A percentile compares a stretch with the other conserved stretches of the same genome.
Conservation (phyloP, 2,888 invertebrate genomes). For the Philhelius pedissequus region DNA sequence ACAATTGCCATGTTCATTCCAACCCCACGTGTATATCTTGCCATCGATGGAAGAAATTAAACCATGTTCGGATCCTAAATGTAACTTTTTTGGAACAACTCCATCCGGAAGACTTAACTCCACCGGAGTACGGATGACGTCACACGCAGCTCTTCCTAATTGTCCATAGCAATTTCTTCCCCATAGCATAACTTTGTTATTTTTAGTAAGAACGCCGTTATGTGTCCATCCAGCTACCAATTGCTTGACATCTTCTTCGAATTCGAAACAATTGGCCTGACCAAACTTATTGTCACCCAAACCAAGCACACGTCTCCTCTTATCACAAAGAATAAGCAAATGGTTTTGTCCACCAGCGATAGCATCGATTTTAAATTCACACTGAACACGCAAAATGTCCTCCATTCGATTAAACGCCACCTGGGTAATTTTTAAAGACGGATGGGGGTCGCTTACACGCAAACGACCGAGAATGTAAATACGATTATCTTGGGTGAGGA, state of each 20-base stretch:
- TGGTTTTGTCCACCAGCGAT: slow-evolving; percentile 91
- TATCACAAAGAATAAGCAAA: slow-evolving; percentile 75
- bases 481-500: slow-evolving; percentile 75
- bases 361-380: slow-evolving; percentile 80
- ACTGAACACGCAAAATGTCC: slow-evolving; percentile 72
- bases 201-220: slow-evolving; percentile 82
- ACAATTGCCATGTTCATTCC: slow-evolving; percentile 94
- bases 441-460: slow-evolving; percentile 73
- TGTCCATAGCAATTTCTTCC: slow-evolving; percentile 91
- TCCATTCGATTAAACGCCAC: slow-evolving; percentile 74
- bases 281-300: slow-evolving; percentile 92
- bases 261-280: slow-evolving; percentile 82
- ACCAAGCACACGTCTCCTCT: slow-evolving; percentile 81
- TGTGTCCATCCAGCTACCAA: slow-evolving; percentile 88
- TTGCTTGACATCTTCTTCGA: slow-evolving; percentile 81
- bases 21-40: slow-evolving; percentile 89
- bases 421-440: slow-evolving; percentile 73
- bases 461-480: slow-evolving; percentile 77
- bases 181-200: slow-evolving; percentile 85
- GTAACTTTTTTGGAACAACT: slow-evolving; percentile 71
- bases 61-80: slow-evolving; percentile 89
- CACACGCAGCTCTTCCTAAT: slow-evolving; percentile 80
- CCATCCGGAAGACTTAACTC: slow-evolving; percentile 71
- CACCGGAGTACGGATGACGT: slow-evolving; percentile 73
- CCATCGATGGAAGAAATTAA: slow-evolving; percentile 84